Evolutionary conservation across 2,888 invertebrate species (phyloP).

Genomic region (Xylocampa areola): DNA sequence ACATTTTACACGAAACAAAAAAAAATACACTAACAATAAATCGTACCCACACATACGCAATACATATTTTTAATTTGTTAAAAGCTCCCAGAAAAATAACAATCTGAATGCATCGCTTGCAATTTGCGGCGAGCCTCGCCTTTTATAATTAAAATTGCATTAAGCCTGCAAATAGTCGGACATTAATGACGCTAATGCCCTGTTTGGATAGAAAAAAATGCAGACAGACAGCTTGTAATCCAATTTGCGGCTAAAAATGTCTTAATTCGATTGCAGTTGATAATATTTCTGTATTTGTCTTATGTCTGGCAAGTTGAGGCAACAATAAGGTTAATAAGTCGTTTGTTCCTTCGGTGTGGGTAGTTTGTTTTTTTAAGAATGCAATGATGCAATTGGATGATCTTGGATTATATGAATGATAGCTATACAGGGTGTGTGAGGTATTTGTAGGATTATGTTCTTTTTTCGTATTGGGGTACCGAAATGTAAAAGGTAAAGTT

Average conservation of each 20-base stretch:
- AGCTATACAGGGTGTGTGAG: no score
- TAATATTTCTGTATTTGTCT: constrained; percentile 53
- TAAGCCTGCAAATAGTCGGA: constrained; percentile 80
- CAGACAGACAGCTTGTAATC: constrained; percentile 72
- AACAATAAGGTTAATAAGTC: constrained; percentile 34
- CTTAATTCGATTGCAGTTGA: constrained; percentile 64
- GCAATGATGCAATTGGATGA: no score
- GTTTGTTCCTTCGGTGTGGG: constrained; percentile 1
- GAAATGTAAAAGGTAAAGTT: no score
- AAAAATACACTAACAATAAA: constrained; percentile 42
- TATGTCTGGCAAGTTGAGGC: constrained; percentile 46
- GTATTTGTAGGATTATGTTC: no score
- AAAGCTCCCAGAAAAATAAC: constrained; percentile 86
- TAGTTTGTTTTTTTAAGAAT: background rate
- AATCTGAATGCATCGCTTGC: constrained; percentile 84
- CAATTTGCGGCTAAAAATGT: constrained; percentile 71
- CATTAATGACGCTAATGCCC: constrained; percentile 82
- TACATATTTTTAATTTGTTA: constrained; percentile 85
- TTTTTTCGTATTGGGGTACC: no score
- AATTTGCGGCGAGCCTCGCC: constrained; percentile 81
- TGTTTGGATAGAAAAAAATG: constrained; percentile 81
- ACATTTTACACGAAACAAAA: constrained; percentile 36
- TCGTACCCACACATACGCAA: constrained; percentile 49
- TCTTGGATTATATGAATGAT: no score
- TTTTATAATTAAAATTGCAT: constrained; percentile 90